phyloP scores from a whole-genome alignment of 2,113 vertebrate genomes.

The Alaudala cheleensis region DNA sequence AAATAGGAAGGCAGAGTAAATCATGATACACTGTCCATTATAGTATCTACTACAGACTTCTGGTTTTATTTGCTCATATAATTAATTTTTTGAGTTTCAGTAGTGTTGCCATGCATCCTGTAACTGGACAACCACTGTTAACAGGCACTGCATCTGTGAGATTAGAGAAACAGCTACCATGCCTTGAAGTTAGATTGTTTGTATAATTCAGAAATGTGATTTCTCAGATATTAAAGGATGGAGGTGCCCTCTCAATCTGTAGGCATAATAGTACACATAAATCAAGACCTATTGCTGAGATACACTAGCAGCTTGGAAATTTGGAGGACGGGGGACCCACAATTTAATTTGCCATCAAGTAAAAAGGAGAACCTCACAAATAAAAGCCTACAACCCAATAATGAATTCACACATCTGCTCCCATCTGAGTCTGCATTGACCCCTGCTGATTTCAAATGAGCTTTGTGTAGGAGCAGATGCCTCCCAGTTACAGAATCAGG shows the following conservation, averaged over 20 bases:
- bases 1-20: background rate
- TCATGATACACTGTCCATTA: background rate
- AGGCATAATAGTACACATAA: background rate
- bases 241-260: background rate
- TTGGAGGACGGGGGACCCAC: background rate
- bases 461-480: background rate
- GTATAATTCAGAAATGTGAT: background rate
- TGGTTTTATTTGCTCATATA: background rate
- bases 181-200: background rate
- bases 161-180: background rate
- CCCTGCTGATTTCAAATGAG: background rate
- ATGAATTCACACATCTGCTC: background rate
- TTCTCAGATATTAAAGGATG: background rate
- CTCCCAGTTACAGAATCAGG: background rate
- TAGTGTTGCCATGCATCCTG: background rate
- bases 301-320: background rate
- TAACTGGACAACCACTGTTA: background rate
- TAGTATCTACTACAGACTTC: background rate
- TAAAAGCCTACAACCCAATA: background rate
- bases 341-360: background rate
- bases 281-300: background rate
- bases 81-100: background rate
- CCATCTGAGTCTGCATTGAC: background rate
- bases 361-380: background rate
- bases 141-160: background rate